Conservation (phyloP, 2,888 invertebrate species). For the Chironomus tentans region DNA sequence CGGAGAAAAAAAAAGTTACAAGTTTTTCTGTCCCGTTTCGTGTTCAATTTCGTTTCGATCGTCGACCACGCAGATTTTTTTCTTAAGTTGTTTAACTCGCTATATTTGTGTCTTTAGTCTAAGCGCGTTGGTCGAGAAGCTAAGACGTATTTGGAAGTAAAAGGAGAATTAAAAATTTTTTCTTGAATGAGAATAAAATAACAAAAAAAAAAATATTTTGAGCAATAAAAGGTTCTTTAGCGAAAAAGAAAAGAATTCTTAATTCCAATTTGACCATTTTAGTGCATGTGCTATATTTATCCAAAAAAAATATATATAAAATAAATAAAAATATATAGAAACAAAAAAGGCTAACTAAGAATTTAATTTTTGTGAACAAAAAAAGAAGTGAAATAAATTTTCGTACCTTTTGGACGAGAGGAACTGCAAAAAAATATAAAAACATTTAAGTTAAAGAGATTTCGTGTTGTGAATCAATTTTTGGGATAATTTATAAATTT, state of each 20-base stretch:
- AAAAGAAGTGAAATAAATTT: neutral
- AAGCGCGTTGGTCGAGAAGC: slow-evolving; percentile 23
- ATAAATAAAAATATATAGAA: neutral
- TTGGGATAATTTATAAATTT: neutral
- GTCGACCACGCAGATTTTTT: slow-evolving; percentile 23
- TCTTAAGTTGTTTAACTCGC: slow-evolving; percentile 19
- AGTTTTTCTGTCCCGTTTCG: neutral
- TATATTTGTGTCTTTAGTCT: slow-evolving; percentile 15
- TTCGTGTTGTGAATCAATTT: slow-evolving; percentile 2
- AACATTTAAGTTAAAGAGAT: neutral
- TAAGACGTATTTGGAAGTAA: slow-evolving; percentile 21
- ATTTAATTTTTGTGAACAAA: neutral
- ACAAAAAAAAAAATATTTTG: neutral
- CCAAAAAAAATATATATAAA: neutral
- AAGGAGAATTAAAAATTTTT: neutral
- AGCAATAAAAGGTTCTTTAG: neutral
- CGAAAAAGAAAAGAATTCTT: slow-evolving; percentile 2
- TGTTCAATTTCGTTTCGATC: neutral
- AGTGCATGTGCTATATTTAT: neutral
- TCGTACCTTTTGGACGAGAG: neutral
- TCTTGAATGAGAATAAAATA: neutral
- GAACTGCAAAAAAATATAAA: neutral
- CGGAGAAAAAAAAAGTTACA: neutral
- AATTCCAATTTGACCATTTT: slow-evolving; percentile 16
- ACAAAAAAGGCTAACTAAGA: neutral